These are phyloP conservation scores for Pammene fasciana DNA, from an alignment of 2,888 invertebrate species.

Conservation along the genomic window DNA sequence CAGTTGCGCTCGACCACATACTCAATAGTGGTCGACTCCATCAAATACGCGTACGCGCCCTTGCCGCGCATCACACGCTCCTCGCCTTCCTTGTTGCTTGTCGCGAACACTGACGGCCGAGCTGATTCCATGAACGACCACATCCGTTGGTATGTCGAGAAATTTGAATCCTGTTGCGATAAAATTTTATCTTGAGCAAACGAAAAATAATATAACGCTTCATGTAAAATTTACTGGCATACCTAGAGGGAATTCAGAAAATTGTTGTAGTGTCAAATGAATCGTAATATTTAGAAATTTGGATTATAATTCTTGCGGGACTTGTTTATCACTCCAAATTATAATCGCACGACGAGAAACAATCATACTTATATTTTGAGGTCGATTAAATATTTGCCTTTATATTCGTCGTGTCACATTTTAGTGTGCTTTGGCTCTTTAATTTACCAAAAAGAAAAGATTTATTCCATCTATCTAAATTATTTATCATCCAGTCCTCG, in stretches of 20 bases:
- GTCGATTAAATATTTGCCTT: too few species aligned
- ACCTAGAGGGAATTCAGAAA: too few species aligned
- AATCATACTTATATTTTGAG: too few species aligned
- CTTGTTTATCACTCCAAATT: too few species aligned
- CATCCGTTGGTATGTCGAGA: conserved; percentile 96
- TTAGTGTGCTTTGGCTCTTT: too few species aligned
- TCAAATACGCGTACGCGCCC: conserved; percentile 96
- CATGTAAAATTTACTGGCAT: not conserved
- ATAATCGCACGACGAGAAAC: too few species aligned
- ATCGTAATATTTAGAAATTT: too few species aligned
- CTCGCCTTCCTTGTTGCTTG: conserved; percentile 94
- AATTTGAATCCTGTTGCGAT: conserved; percentile 91
- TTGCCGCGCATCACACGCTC: conserved; percentile 93
- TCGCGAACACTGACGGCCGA: conserved; percentile 93
- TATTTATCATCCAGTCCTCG: conserved; percentile 29
- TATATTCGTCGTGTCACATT: too few species aligned
- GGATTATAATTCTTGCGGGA: too few species aligned
- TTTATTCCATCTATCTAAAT: conserved; percentile 17
- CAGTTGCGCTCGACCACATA: conserved; percentile 96
- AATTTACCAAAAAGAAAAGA: not conserved
- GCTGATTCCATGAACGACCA: conserved; percentile 97
- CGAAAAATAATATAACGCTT: not conserved
- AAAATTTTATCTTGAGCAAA: not conserved
- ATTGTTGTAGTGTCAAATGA: too few species aligned
- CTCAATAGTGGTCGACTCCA: conserved; percentile 99